Base-by-base conservation (phyloP, 2,797 vertebrate species). In the Muraenolepis orangiensis region DNA sequence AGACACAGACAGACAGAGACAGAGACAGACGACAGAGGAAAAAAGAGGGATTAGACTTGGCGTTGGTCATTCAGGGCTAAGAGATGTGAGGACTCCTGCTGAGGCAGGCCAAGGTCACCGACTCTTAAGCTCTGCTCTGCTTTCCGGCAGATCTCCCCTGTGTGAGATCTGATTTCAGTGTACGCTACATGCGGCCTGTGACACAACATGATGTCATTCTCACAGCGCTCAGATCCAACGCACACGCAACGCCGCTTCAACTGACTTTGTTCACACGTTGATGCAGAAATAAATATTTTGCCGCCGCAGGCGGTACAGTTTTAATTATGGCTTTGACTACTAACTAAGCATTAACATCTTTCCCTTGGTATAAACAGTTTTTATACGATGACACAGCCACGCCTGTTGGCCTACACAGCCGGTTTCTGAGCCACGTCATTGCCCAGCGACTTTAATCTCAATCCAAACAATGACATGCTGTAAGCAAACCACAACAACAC, bases 31-130 rank as follows among this genome's bases (percentile, higher is more conserved):
- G n/a, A n/a, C n/a, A n/a, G n/a, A n/a, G n/a, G n/a, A n/a, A n/a
- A n/a, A n/a, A n/a, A n/a, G n/a, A n/a, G n/a, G n/a, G n/a, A n/a
- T n/a, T n/a, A n/a, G n/a, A n/a, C n/a, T n/a, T n/a, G n/a, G 20
- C 80, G 84, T 90, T 88, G 88, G 86, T 81, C 84, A 83, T 87
- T 86, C 87, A 81, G 87, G 83, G 78, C 80, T 82, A 84, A 46
- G 75, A 78, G 89, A 91, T 90, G 87, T 87, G 85, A 91, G 80
- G 84, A 83, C 87, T 87, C 89, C 87, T 81, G 80, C 79, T 12
- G 83, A 82, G 76, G 76, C 80, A 79, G 81, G 76, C 82, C 73
- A 86, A 84, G 91, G 90, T 90, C 86, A 82, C 69, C 69, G 42
- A 76, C 5, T 64, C 76, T 81, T 83, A 82, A 85, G 82, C 80